Base-by-base conservation (phyloP, 2,888 invertebrate species). In the Brachyptera risi region DNA sequence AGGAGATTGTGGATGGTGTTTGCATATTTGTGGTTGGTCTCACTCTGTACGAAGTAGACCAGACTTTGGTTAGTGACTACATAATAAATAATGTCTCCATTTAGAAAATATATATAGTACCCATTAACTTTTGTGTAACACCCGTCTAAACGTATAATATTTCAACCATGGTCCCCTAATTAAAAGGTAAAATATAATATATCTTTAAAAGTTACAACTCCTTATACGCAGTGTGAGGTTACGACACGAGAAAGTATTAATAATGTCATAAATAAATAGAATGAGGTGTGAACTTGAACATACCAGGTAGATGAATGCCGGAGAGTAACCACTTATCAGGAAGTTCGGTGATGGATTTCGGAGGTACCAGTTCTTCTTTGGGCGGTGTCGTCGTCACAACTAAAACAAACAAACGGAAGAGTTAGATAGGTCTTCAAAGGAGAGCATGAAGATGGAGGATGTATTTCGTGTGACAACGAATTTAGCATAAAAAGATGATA, bases 261-360 rank as follows among this genome's bases (percentile, higher is more conserved):
- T n/a, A n/a, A n/a, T n/a, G n/a, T n/a, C n/a, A n/a, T n/a, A n/a
- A n/a, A n/a, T n/a, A n/a, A n/a, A n/a, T n/a, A n/a, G n/a, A n/a
- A n/a, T n/a, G 47, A 44, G 19, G 27, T 19, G 27, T 47, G 58
- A 51, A n/a, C n/a, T n/a, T 31, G 31, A 31, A 72, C 79, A 79
- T 76, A 86, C 86, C 86, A 74, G 86, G 86, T 72, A 86, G 78
- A 74, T 83, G 82, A 70, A 87, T 82, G 68, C 86, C 86, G 65
- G 84, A 84, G 76, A 81, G 80, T 66, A 86, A 76, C 65, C 84
- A 77, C 71, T 83, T 83, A 73, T 86, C 85, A 63, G 85, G 81
- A 68, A 87, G 74, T 70, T 86, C 86, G 63, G 79, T 77, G 70
- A 86, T 84, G 66, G 79, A 79, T 71, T 80, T 82, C 65, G 86